These are phyloP conservation scores for Tetragonisca angustula DNA, from an alignment of 2,888 invertebrate genomes.

Conservation along the genomic window DNA sequence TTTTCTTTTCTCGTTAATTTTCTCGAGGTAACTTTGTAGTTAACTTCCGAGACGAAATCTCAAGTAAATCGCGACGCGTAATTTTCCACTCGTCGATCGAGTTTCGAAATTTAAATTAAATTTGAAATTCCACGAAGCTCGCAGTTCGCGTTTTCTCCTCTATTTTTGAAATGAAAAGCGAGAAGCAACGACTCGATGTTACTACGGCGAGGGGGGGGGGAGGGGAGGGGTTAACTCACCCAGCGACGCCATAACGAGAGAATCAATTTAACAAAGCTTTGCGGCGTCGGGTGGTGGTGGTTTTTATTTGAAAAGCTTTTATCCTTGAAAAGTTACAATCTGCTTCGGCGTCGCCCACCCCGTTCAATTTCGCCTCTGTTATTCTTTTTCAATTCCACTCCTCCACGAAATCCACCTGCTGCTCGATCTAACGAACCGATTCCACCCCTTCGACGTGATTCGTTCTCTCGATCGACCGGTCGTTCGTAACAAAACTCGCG, in stretches of 20 bases:
- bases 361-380: not conserved
- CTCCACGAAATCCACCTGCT: not conserved
- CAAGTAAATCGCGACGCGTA: too few relatives aligned
- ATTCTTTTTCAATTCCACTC: not conserved
- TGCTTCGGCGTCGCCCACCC: not conserved
- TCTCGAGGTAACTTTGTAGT: too few relatives aligned
- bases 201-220: too few relatives aligned
- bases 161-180: too few relatives aligned
- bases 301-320: not conserved
- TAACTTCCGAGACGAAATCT: too few relatives aligned
- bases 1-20: too few relatives aligned
- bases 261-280: not conserved
- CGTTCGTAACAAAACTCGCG: conserved; percentile 16
- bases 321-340: not conserved
- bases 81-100: too few relatives aligned
- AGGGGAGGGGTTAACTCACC: not conserved
- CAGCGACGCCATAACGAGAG: not conserved
- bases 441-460: not conserved
- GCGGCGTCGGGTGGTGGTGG: not conserved
- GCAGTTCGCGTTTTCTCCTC: not conserved
- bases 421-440: too few relatives aligned
- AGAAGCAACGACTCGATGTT: not conserved
- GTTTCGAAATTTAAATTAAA: too few relatives aligned
- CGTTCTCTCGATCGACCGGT: conserved; percentile 32
- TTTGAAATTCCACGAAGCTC: too few relatives aligned